Conservation (phyloP, 2,797 vertebrate species). For the Micropoecilia bifurca region DNA sequence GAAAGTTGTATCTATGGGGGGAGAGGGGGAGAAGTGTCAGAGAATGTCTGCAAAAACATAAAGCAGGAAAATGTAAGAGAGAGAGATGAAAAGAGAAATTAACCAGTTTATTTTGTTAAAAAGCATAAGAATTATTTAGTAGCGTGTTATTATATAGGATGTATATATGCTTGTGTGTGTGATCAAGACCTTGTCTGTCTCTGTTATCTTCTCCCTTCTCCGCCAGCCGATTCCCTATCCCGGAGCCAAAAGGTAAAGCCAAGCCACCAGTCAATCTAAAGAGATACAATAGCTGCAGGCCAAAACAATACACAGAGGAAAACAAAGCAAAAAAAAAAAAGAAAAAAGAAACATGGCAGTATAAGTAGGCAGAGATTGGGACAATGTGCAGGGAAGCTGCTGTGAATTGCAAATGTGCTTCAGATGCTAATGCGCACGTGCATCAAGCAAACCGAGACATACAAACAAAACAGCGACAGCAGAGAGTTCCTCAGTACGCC, state of each 20-base stretch:
- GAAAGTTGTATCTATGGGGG: neutral
- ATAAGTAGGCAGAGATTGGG: constrained; percentile 68
- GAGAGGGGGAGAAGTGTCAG: constrained; percentile 28
- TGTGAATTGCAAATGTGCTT: constrained; percentile 71
- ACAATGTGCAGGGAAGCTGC: constrained; percentile 70
- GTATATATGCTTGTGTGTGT: constrained; percentile 18
- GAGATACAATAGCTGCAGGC: constrained; percentile 79
- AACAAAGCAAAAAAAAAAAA: constrained; percentile 26
- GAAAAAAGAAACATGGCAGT: constrained; percentile 27
- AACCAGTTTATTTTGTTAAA: constrained; percentile 55
- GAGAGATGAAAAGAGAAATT: constrained; percentile 48
- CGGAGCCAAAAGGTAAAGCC: constrained; percentile 71
- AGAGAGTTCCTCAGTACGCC: constrained; percentile 8
- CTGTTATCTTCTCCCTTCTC: constrained; percentile 63
- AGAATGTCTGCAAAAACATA: constrained; percentile 37
- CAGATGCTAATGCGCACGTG: constrained; percentile 58
- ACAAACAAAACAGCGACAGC: constrained; percentile 11
- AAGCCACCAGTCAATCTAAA: constrained; percentile 79
- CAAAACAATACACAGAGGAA: constrained; percentile 77
- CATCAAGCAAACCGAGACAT: constrained; percentile 16
- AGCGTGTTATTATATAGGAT: constrained; percentile 12
- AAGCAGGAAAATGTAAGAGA: constrained; percentile 25
- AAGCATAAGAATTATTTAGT: constrained; percentile 40
- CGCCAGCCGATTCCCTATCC: constrained; percentile 49
- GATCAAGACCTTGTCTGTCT: constrained; percentile 69